These are phyloP conservation scores for Pomacea canaliculata DNA, from an alignment of 2,888 invertebrate genomes.

Conservation along the genomic window DNA sequence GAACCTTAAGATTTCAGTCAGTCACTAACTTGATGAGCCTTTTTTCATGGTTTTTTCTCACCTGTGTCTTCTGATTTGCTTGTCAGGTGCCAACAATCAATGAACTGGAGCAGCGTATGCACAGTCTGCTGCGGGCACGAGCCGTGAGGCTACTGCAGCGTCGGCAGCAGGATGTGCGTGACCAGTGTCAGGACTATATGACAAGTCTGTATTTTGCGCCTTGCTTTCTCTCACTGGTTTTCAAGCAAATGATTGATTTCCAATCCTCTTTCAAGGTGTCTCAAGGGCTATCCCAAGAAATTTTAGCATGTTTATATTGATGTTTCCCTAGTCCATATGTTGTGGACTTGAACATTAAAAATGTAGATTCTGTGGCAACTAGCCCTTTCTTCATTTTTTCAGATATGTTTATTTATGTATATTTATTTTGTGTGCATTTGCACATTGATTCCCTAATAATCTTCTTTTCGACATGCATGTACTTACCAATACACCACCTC, in stretches of 20 bases:
- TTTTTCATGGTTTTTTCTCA: too few species aligned
- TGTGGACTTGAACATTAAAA: too few species aligned
- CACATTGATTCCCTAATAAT: too few species aligned
- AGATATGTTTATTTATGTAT: too few species aligned
- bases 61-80: background rate
- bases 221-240: background rate
- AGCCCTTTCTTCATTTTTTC: too few species aligned
- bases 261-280: background rate
- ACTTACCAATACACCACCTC: too few species aligned
- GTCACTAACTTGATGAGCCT: too few species aligned
- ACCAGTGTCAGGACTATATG: constrained; percentile 93
- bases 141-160: constrained; percentile 82
- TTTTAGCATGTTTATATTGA: background rate
- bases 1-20: too few species aligned
- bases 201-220: constrained; percentile 69
- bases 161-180: constrained; percentile 90
- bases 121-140: constrained; percentile 78
- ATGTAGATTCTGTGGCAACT: too few species aligned
- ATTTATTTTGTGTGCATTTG: too few species aligned
- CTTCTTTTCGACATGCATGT: too few species aligned
- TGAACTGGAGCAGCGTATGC: constrained; percentile 83
- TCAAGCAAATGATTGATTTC: background rate
- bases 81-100: constrained; percentile 76
- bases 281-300: background rate
- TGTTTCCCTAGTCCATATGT: too few species aligned